Conservation (phyloP, 2,113 vertebrate species). For the Grallaria varia region DNA sequence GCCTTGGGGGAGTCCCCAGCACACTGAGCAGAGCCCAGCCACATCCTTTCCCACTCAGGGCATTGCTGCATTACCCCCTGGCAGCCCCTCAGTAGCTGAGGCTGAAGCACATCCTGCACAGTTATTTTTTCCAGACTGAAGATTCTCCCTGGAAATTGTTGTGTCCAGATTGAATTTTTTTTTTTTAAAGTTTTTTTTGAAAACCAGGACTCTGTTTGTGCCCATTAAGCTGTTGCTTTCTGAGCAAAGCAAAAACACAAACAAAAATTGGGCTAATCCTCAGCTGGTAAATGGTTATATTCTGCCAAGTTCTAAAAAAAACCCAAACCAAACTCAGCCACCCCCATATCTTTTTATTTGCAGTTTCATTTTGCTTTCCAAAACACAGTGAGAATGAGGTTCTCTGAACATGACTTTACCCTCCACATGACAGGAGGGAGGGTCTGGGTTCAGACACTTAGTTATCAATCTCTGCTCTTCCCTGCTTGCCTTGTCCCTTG, state of each 20-base stretch:
- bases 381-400: neutral
- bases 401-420: neutral
- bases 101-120: neutral
- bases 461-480: neutral
- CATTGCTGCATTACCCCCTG: neutral
- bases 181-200: neutral
- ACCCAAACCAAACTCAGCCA: neutral
- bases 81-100: neutral
- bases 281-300: neutral
- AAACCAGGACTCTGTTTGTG: constrained; percentile 13
- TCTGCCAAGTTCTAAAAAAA: neutral
- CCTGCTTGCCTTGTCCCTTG: constrained; percentile 25
- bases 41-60: neutral
- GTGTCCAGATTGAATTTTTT: constrained; percentile 30
- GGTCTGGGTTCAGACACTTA: neutral
- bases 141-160: constrained; percentile 14
- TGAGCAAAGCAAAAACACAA: constrained; percentile 1
- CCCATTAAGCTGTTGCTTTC: constrained; percentile 46
- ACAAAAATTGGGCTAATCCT: neutral
- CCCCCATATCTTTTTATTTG: neutral
- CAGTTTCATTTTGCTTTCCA: neutral
- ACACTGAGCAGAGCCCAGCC: neutral
- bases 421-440: neutral
- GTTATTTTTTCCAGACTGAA: neutral
- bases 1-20: neutral